Conservation (phyloP, 2,797 vertebrate species). For the Balearica regulorum region DNA sequence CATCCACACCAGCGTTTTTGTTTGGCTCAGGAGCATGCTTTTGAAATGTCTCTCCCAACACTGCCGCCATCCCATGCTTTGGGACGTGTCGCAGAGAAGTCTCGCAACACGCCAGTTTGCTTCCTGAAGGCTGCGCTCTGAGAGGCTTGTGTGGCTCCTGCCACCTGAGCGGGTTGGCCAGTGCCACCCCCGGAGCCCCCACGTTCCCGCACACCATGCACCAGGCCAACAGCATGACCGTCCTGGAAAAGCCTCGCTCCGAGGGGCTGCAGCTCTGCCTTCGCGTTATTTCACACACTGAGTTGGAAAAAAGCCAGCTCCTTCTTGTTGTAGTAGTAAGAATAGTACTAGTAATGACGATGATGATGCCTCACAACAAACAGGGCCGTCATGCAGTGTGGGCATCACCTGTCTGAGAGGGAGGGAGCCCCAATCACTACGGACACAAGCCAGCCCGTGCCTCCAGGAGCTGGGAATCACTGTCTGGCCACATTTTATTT, state of each 20-base stretch:
- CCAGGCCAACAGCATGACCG: background rate
- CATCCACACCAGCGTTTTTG: background rate
- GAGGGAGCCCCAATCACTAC: background rate
- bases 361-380: background rate
- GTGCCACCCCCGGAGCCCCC: background rate
- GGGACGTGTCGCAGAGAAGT: background rate
- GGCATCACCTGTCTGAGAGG: background rate
- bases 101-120: background rate
- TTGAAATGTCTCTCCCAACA: background rate
- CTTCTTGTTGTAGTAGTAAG: background rate
- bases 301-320: background rate
- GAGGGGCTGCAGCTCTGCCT: background rate
- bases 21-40: background rate
- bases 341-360: background rate
- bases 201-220: rapidly evolving
- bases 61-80: rapidly evolving
- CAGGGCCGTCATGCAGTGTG: background rate
- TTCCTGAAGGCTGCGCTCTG: background rate
- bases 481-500: background rate
- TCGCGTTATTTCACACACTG: rapidly evolving
- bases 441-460: background rate
- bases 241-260: background rate
- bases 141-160: background rate
- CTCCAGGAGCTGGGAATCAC: background rate
- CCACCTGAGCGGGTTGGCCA: background rate